These are phyloP conservation scores for Palaemon carinicauda DNA, from an alignment of 1,140 invertebrate species.

Conservation along the genomic window DNA sequence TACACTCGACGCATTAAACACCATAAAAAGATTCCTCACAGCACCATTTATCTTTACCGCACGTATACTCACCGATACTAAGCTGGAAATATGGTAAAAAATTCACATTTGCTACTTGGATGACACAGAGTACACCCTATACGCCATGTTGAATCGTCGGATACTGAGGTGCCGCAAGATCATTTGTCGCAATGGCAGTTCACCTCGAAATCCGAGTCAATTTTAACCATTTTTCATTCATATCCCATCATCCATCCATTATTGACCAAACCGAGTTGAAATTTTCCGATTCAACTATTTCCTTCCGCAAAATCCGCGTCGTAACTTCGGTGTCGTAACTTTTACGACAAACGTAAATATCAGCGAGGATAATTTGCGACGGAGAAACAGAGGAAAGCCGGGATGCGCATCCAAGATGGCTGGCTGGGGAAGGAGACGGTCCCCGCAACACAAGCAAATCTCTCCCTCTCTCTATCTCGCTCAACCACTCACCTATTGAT, in stretches of 20 bases:
- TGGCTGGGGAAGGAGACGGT: neutral
- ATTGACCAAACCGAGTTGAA: too few species aligned
- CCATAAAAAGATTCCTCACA: too few species aligned
- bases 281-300: too few species aligned
- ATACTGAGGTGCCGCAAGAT: slow-evolving; percentile 32
- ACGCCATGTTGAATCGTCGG: slow-evolving; percentile 22
- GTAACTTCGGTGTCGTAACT: too few species aligned
- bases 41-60: too few species aligned
- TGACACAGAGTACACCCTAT: neutral
- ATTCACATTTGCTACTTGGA: neutral
- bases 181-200: slow-evolving; percentile 16
- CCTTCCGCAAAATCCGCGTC: too few species aligned
- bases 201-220: neutral
- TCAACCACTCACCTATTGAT: slow-evolving; percentile 13
- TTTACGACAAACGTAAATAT: neutral
- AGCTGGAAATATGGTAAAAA: neutral
- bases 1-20: too few species aligned
- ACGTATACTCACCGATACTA: neutral
- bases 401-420: neutral
- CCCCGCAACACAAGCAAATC: slow-evolving; percentile 16
- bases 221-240: neutral
- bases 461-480: too few species aligned
- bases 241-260: neutral
- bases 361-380: slow-evolving; percentile 17
- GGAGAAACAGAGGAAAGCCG: neutral